Percentiles rank a stretch among this genome's conserved stretches.
Evolutionary conservation across 2,888 invertebrate species (phyloP).

Genomic region (Sisyra nigra): DNA sequence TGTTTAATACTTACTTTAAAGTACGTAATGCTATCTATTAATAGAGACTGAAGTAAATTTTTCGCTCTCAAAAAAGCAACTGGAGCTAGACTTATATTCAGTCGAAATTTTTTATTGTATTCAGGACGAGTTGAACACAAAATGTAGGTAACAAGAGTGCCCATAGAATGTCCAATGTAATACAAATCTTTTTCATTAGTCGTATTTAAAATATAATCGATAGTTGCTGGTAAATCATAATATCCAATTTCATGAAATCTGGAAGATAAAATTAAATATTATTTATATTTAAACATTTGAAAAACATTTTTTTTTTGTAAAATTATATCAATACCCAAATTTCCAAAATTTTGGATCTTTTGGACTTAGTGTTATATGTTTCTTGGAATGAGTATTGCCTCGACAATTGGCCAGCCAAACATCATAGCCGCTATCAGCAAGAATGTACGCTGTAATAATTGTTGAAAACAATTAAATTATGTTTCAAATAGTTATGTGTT

Average conservation of each 20-base stretch:
- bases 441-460: constrained; percentile 30
- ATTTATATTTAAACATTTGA: not conserved
- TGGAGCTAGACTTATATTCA: constrained; percentile 24
- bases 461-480: no score
- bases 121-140: constrained; percentile 26
- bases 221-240: constrained; percentile 41
- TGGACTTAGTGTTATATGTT: constrained; percentile 28
- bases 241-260: constrained; percentile 47
- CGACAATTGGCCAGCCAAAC: constrained; percentile 43
- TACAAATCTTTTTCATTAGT: constrained; percentile 32
- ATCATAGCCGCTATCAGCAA: constrained; percentile 30
- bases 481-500: no score
- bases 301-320: not conserved
- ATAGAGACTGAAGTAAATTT: constrained; percentile 13
- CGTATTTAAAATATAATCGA: constrained; percentile 35
- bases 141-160: constrained; percentile 30
- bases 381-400: constrained; percentile 38
- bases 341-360: constrained; percentile 36
- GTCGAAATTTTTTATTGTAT: constrained; percentile 23
- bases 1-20: not conserved
- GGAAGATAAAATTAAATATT: constrained; percentile 5
- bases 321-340: constrained; percentile 29
- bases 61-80: constrained; percentile 19
- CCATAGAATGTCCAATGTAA: constrained; percentile 50
- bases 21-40: not conserved